These are phyloP conservation scores for Bolborhynchus lineola DNA, from an alignment of 2,113 vertebrate species.

Conservation along the genomic window DNA sequence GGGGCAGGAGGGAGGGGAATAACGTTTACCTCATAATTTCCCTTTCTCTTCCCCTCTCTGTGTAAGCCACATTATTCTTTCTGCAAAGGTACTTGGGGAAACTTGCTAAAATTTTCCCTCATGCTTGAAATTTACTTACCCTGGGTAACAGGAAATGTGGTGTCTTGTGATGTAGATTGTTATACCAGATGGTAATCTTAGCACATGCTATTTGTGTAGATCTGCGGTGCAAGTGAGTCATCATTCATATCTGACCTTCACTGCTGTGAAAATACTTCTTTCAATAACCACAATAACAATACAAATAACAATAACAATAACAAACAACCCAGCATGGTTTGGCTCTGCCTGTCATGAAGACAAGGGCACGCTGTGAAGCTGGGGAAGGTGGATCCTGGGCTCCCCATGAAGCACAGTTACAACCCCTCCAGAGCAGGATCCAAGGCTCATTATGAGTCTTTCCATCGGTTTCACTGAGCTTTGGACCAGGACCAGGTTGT, in stretches of 20 bases:
- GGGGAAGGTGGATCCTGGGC: background rate
- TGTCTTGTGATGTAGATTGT: conserved; percentile 84
- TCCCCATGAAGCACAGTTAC: background rate
- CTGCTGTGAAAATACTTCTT: conserved; percentile 67
- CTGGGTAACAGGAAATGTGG: conserved; percentile 85
- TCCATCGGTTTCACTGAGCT: conserved; percentile 16
- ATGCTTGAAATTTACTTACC: conserved; percentile 82
- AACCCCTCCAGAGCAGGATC: background rate
- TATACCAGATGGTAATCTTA: conserved; percentile 85
- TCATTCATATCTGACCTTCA: conserved; percentile 69
- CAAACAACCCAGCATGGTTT: background rate
- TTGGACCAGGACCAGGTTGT: background rate
- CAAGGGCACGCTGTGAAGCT: background rate
- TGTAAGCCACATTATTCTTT: conserved; percentile 74
- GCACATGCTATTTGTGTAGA: conserved; percentile 81
- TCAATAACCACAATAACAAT: conserved; percentile 50
- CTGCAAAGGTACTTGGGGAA: conserved; percentile 81
- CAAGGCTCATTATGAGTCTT: conserved; percentile 20
- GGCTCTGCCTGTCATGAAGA: background rate
- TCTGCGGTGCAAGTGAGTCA: conserved; percentile 77
- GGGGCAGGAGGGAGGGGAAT: conserved; percentile 46
- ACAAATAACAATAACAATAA: conserved; percentile 59
- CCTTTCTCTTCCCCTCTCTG: conserved; percentile 62
- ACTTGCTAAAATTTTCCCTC: conserved; percentile 86
- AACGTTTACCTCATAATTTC: conserved; percentile 74